A percentile compares a stretch with the other conserved stretches of the same genome.
Conservation (phyloP, 2,888 invertebrate genomes). For the Heteropelma amictum region DNA sequence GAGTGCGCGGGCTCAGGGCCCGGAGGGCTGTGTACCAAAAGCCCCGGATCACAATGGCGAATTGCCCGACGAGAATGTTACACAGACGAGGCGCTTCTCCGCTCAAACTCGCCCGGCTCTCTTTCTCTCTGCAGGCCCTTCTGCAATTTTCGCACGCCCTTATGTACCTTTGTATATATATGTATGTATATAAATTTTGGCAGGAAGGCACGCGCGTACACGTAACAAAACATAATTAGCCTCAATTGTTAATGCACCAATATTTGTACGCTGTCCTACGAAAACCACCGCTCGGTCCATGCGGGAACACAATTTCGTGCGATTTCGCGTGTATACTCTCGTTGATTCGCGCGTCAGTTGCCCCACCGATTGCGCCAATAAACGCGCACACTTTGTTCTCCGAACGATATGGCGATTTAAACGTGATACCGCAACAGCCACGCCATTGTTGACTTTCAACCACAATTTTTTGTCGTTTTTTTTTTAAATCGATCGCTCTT, state of each 20-base stretch:
- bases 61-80: conserved; percentile 62
- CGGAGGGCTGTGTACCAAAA: conserved; percentile 73
- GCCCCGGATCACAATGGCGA: conserved; percentile 76
- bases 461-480: conserved; percentile 14
- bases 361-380: conserved; percentile 49
- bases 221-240: conserved; percentile 78
- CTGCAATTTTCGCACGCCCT: conserved; percentile 27
- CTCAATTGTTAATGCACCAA: conserved; percentile 78
- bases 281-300: conserved; percentile 20
- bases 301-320: conserved; percentile 37
- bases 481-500: neutral
- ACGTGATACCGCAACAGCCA: neutral
- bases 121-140: conserved; percentile 25
- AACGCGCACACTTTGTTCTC: conserved; percentile 66
- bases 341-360: conserved; percentile 35
- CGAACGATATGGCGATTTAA: conserved; percentile 44
- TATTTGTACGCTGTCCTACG: conserved; percentile 76
- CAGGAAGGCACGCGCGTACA: conserved; percentile 62
- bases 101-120: neutral
- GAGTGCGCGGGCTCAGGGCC: conserved; percentile 68
- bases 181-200: conserved; percentile 4
- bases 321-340: conserved; percentile 39
- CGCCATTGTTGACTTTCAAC: conserved; percentile 63
- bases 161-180: neutral
- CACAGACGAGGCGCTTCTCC: conserved; percentile 50